Evolutionary conservation across 2,797 vertebrate genomes (phyloP), one percentile per base, ranked within the genome.

Genomic region (Clamator glandarius): DNA sequence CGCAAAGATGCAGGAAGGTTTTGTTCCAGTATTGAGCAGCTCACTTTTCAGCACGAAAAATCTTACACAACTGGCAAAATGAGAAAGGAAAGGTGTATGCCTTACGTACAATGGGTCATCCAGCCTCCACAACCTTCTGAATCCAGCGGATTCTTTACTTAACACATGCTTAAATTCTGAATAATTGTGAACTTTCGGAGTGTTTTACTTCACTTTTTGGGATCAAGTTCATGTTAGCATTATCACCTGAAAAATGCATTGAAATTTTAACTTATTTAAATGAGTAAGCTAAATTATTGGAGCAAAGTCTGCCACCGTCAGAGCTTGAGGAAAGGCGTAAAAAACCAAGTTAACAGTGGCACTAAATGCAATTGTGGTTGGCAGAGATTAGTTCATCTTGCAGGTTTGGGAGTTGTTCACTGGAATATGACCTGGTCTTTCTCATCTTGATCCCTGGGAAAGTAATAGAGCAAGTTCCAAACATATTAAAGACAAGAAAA

Each of bases 1-100:
- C 52, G 48, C 44, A 75, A 26, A 51, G 35, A 29, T 12, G 16
- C 25, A 29, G 35, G n/a, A 33, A 11, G 20, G 12, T 14, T 87
- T 84, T 23, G 35, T 21, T 68, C 25, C 1, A 8, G 44, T 1
- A 0, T 0, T 15, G 36, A 72, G 26, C 19, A 24, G 33, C 8
- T 28, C 46, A 13, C 10, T 16, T 36, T 36, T 59, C 4, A 11
- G 58, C 58, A 59, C 23, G 18, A 17, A 51, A 16, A 20, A 28
- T 16, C 11, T 9, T 36, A 29, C 29, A 19, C 39, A 52, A 7
- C 18, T 33, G 59, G 39, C 23, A 51, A 57, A 68, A 62, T 3
- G 5, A 8, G 26, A 14, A 46, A 11, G 29, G 44, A 33, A 69
- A 78, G 51, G 13, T 1, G 1, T 23, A 8, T 5, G 39, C 11